A percentile compares a stretch with the other conserved stretches of the same genome.
Evolutionary conservation across 2,797 vertebrate genomes (phyloP).

Genomic region (Liasis olivaceus): DNA sequence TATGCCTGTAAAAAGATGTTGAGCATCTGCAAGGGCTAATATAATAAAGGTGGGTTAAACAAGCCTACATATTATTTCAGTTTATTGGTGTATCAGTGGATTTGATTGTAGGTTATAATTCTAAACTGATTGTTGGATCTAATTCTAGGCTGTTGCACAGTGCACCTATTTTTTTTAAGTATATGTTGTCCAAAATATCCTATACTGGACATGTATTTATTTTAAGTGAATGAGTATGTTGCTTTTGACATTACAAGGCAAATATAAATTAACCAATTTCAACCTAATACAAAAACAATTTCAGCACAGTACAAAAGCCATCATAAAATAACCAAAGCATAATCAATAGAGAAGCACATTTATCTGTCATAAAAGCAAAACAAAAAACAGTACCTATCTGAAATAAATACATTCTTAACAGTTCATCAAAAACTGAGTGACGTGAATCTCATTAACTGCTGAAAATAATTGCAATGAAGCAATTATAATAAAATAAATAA

Average conservation of each 20-base stretch:
- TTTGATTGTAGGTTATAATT: neutral
- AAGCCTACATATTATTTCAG: neutral
- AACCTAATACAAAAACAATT: neutral
- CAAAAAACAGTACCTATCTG: neutral
- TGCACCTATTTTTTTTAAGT: neutral
- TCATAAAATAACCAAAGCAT: neutral
- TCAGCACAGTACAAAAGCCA: neutral
- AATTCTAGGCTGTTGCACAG: neutral
- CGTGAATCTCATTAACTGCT: neutral
- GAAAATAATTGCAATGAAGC: neutral
- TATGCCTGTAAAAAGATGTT: neutral
- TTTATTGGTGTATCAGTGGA: neutral
- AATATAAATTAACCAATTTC: neutral
- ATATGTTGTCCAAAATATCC: neutral
- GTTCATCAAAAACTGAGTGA: neutral
- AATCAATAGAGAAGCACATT: neutral
- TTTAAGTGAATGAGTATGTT: neutral
- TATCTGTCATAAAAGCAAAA: neutral
- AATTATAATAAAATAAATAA: no score
- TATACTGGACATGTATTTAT: neutral
- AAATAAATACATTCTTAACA: neutral
- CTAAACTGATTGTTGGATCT: neutral
- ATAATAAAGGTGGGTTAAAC: neutral
- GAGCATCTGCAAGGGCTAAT: neutral
- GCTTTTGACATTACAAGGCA: neutral